A percentile compares a stretch with the other conserved stretches of the same genome.
phyloP scores from a whole-genome alignment of 2,113 vertebrate species.

The Bambusicola thoracicus region DNA sequence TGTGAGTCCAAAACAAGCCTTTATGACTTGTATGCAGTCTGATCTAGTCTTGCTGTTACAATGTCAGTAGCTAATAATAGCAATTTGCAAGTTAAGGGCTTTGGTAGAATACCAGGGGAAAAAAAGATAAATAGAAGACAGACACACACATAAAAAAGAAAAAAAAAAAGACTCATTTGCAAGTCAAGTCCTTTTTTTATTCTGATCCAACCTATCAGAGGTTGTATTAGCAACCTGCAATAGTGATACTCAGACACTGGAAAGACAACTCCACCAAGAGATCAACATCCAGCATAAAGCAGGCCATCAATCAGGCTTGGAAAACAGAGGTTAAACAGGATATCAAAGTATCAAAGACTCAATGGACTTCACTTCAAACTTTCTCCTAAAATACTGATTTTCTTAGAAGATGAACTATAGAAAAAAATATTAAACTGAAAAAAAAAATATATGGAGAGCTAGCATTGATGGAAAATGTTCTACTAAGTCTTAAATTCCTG shows the following conservation, averaged over 20 bases:
- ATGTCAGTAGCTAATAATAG: background rate
- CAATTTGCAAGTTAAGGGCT: background rate
- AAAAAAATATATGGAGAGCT: background rate
- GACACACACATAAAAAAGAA: background rate
- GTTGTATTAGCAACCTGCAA: background rate
- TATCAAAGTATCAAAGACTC: background rate
- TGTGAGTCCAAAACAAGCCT: background rate
- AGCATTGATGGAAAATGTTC: background rate
- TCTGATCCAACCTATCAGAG: background rate
- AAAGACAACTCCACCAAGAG: background rate
- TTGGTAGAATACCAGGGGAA: background rate
- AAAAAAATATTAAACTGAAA: background rate
- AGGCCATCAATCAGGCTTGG: background rate
- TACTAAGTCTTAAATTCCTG: background rate
- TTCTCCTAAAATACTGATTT: background rate
- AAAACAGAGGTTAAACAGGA: background rate
- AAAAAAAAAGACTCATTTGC: background rate
- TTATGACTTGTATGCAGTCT: background rate
- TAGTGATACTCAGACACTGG: background rate
- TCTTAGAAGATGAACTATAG: background rate
- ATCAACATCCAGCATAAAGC: background rate
- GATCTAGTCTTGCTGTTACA: background rate
- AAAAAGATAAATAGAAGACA: background rate
- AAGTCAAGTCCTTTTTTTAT: background rate
- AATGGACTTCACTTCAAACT: background rate